Percentiles rank a stretch among this genome's conserved stretches.
Evolutionary conservation across 2,888 invertebrate species (phyloP).

Genomic region (Megastigmus dorsalis): DNA sequence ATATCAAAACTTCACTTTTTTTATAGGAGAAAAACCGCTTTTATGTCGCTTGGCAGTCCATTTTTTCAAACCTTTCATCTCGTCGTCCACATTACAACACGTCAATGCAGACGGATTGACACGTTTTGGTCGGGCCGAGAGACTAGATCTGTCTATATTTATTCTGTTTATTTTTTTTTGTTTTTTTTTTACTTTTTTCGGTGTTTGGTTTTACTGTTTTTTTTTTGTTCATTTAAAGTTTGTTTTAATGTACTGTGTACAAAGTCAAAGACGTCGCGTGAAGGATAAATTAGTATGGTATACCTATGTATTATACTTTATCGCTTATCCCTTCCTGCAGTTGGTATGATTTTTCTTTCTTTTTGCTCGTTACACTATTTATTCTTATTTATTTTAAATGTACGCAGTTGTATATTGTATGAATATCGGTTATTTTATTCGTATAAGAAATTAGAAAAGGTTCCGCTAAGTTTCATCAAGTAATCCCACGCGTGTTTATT

Average conservation of each 20-base stretch:
- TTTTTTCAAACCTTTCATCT: conserved; percentile 29
- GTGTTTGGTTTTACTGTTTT: too few species aligned
- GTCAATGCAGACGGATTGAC: conserved; percentile 16
- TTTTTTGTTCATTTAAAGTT: conserved; percentile 33
- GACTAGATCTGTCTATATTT: conserved; percentile 27
- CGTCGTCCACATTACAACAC: not conserved
- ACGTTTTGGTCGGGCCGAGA: conserved; percentile 28
- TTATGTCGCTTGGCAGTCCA: conserved; percentile 41
- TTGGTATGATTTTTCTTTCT: conserved; percentile 13
- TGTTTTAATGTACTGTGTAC: conserved; percentile 26
- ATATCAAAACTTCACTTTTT: conserved; percentile 51
- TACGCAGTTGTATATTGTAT: conserved; percentile 39
- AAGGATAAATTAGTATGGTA: conserved; percentile 35
- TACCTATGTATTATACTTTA: not conserved
- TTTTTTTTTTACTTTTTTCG: conserved; percentile 36
- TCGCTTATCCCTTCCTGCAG: conserved; percentile 16
- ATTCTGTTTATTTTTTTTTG: conserved; percentile 37
- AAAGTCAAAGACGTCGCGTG: conserved; percentile 44
- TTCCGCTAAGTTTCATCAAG: conserved; percentile 44
- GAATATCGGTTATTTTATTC: conserved; percentile 44
- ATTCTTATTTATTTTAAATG: conserved; percentile 34
- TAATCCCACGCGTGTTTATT: conserved; percentile 32
- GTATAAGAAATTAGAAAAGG: conserved; percentile 53
- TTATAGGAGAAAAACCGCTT: conserved; percentile 49
- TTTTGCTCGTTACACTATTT: conserved; percentile 33